Evolutionary conservation across 2,888 invertebrate species (phyloP).

Genomic region (Rhopalosiphum nymphaeae): DNA sequence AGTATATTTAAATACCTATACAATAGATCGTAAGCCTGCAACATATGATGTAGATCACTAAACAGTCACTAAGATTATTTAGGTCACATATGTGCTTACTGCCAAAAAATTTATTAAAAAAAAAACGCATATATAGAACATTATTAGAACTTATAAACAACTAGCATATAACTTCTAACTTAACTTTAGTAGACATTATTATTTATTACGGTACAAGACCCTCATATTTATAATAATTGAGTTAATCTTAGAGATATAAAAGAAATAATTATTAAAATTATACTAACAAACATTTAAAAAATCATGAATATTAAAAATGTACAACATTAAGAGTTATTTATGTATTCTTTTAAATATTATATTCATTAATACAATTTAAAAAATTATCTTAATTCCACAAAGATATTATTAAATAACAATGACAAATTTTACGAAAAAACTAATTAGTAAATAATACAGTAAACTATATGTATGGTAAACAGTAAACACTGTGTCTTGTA

Average conservation of each 20-base stretch:
- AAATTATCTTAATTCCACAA: not conserved
- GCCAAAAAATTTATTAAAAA: constrained; percentile 11
- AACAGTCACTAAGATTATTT: not conserved
- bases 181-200: not conserved
- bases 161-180: not conserved
- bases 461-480: not conserved
- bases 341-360: not conserved
- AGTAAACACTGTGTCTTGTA: not conserved
- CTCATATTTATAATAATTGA: not conserved
- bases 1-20: not conserved
- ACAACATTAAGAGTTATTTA: not conserved
- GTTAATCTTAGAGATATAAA: not conserved
- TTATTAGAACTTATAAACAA: not conserved
- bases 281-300: not conserved
- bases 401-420: not conserved
- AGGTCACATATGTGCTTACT: not conserved
- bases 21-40: not conserved
- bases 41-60: not conserved
- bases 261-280: not conserved
- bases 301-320: not conserved
- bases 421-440: not conserved
- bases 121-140: not conserved
- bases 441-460: not conserved
- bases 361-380: not conserved
- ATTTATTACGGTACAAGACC: not conserved